Base-by-base conservation (phyloP, 1,140 invertebrate genomes). In the Calephelis nemesis region DNA sequence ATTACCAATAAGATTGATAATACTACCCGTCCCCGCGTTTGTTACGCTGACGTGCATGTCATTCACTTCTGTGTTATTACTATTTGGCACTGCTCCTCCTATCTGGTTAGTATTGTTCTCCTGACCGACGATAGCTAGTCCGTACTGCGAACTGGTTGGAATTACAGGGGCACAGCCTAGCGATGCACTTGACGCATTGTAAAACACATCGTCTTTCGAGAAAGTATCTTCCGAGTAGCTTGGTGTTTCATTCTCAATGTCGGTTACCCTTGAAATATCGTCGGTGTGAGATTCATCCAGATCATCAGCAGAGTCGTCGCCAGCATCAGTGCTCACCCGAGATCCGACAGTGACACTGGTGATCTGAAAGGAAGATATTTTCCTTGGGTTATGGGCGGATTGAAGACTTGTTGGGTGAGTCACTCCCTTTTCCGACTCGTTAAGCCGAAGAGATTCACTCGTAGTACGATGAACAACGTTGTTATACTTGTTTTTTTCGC, bases 251-350 rank as follows among this genome's bases (percentile, higher is more conserved):
- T 96, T 95, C 90, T 96, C 95, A 77, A 96, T 92, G 82, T 97
- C 96, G n/a, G 96, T 96, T 68, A 96, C 93, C 76, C 96, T 93
- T 74, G 96, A 96, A 78, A 95, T 95, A 83, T 96, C 96, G 89
- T 98, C 97, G 70, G 97, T 97, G 88, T 98, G 97, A 90, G 96
- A 97, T 93, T 98, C 97, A 90, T 98, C 97, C 84, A 98, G 93
- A 93, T 98, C 97, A 91, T 98, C 97, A 74, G 97, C 96, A 62
- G 97, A 98, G 91, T 98, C 97, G 70, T 97, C 97, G 79, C 97
- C 97, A 70, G 95, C 95, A 90, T 98, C 97, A 84, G 96, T 95
- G 92, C 95, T 96, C 84, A 95, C 93, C 67, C 95, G 94, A 78
- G 95, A 95, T 76, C 95, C 95, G 74, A 96, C 95, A 71, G 96